A percentile compares a stretch with the other conserved stretches of the same genome.
phyloP scores from a whole-genome alignment of 2,797 vertebrate genomes.

The Aeoliscus strigatus region DNA sequence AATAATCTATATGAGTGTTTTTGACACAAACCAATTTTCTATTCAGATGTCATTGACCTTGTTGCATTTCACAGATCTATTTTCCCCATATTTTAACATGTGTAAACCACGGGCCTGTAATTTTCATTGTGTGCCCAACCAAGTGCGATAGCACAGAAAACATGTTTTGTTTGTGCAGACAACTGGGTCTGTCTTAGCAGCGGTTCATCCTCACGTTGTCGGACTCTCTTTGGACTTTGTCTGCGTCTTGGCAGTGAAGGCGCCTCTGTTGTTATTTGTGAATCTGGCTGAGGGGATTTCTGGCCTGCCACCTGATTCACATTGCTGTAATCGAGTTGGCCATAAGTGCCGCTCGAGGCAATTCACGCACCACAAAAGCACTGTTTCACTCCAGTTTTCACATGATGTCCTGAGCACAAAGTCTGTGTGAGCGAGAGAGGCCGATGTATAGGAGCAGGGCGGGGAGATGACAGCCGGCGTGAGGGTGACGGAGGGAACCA shows the following conservation, averaged over 20 bases:
- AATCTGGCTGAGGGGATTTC: constrained; percentile 64
- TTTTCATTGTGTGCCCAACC: constrained; percentile 34
- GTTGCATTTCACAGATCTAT: constrained; percentile 19
- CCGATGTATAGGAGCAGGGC: constrained; percentile 46
- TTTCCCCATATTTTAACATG: constrained; percentile 35
- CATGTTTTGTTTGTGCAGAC: constrained; percentile 18
- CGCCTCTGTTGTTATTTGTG: constrained; percentile 59
- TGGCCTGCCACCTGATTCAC: constrained; percentile 70
- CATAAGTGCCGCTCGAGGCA: constrained; percentile 62
- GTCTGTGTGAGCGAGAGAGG: constrained; percentile 40
- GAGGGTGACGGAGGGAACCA: constrained; percentile 47
- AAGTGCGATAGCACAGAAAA: constrained; percentile 15
- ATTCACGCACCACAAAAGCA: constrained; percentile 68
- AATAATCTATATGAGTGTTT: constrained; percentile 13
- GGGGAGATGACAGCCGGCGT: constrained; percentile 48
- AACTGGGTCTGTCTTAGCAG: too few relatives aligned
- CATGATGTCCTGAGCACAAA: constrained; percentile 58
- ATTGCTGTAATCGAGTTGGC: constrained; percentile 74
- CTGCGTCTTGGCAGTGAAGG: constrained; percentile 52
- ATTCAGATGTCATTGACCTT: constrained; percentile 31
- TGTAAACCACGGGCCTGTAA: constrained; percentile 30
- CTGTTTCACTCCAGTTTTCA: constrained; percentile 64
- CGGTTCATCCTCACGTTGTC: too few relatives aligned
- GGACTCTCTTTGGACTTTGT: constrained; percentile 46
- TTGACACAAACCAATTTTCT: constrained; percentile 36